Percentiles rank a stretch among this genome's conserved stretches.
Evolutionary conservation across 2,797 vertebrate genomes (phyloP).

Genomic region (Acipenser ruthenus): DNA sequence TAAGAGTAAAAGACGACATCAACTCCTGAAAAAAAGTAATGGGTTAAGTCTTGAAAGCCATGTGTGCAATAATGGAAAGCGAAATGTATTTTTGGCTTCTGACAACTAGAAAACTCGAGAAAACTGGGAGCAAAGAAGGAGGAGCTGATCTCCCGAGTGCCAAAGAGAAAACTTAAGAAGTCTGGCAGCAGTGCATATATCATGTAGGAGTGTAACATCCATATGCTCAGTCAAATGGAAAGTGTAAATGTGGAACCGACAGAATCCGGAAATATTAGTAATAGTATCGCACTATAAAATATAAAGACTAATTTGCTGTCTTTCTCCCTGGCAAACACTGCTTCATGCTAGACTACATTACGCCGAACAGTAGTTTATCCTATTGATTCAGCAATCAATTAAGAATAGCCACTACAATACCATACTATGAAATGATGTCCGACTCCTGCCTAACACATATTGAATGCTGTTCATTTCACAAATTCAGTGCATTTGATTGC

Average conservation of each 20-base stretch:
- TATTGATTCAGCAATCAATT: conserved; percentile 48
- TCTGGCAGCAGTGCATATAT: conserved; percentile 22
- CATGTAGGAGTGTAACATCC: conserved; percentile 30
- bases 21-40: not conserved
- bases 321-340: not conserved
- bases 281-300: conserved; percentile 10
- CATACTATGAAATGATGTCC: conserved; percentile 39
- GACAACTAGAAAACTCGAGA: conserved; percentile 16
- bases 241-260: conserved; percentile 24
- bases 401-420: conserved; percentile 38
- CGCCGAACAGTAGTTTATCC: conserved; percentile 4
- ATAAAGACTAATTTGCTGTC: not conserved
- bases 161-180: conserved; percentile 16
- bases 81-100: conserved; percentile 7
- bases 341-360: conserved; percentile 6
- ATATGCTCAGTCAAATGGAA: conserved; percentile 38
- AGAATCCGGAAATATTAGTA: conserved; percentile 15
- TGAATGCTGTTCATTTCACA: conserved; percentile 62
- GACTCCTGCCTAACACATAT: conserved; percentile 53
- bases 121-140: not conserved
- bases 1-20: no score
- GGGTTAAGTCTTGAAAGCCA: not conserved
- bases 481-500: conserved; percentile 65
- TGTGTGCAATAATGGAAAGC: not conserved
- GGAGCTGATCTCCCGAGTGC: not conserved